Percentiles rank a stretch among this genome's conserved stretches.
Conservation (phyloP, 2,113 vertebrate species). For the human (Homo sapiens) region DNA sequence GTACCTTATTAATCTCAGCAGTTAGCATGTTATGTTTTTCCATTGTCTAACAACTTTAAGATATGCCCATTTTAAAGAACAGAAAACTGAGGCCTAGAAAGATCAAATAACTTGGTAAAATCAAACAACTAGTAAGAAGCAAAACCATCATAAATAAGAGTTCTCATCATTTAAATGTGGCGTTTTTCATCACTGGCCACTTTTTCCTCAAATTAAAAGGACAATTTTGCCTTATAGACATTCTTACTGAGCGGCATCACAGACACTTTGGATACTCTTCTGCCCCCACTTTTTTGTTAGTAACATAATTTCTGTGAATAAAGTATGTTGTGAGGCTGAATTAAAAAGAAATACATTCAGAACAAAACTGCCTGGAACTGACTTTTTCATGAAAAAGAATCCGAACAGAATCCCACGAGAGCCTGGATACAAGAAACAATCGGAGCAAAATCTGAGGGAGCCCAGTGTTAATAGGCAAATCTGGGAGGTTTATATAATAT, state of each 20-base stretch:
- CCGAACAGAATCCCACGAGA: neutral
- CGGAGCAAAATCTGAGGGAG: neutral
- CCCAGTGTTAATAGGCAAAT: neutral
- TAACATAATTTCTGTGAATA: neutral
- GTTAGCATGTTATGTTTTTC: neutral
- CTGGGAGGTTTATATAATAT: neutral
- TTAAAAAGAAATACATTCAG: neutral
- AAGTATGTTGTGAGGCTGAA: neutral
- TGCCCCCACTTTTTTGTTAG: neutral
- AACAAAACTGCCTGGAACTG: neutral
- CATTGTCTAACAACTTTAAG: neutral
- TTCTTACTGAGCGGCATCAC: no score
- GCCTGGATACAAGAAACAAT: neutral
- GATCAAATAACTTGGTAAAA: neutral
- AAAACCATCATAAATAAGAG: neutral
- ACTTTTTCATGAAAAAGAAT: neutral
- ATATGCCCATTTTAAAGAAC: neutral
- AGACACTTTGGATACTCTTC: accelerated
- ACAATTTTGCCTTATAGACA: neutral
- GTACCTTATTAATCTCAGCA: neutral
- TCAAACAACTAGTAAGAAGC: neutral
- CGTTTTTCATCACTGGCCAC: neutral
- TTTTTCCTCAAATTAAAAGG: neutral
- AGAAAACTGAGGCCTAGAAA: neutral
- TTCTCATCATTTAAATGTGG: neutral